These are phyloP conservation scores for Gallinago stenura DNA, from an alignment of 2,797 vertebrate species.

Conservation along the genomic window DNA sequence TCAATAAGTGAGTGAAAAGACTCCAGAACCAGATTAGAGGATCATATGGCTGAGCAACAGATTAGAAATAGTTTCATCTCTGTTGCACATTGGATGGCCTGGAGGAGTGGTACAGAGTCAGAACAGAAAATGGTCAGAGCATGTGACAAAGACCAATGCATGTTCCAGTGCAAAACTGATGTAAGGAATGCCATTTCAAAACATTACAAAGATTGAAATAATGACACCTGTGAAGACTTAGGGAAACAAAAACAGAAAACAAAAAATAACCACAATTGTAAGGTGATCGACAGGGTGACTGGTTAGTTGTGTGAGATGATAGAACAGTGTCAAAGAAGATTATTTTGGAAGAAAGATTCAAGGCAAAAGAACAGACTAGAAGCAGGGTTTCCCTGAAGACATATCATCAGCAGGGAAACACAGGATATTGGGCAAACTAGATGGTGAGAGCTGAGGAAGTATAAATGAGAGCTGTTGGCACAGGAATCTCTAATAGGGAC, in stretches of 20 bases:
- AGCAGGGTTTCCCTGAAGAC: not conserved
- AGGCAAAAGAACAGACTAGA: not conserved
- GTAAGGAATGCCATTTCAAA: not conserved
- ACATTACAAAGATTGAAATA: not conserved
- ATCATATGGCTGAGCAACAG: not conserved
- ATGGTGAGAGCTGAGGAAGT: not conserved
- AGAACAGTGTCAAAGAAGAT: not conserved
- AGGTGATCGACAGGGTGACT: not conserved
- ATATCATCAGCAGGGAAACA: not conserved
- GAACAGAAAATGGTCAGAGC: not conserved
- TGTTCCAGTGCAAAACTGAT: not conserved
- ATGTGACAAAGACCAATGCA: not conserved
- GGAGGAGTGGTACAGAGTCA: not conserved
- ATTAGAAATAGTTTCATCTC: not conserved
- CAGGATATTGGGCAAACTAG: not conserved
- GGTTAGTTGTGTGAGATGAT: not conserved
- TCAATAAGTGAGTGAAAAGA: not conserved
- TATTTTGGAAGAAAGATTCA: not conserved
- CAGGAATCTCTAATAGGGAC: not conserved
- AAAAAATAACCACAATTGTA: not conserved
- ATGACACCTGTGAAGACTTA: not conserved
- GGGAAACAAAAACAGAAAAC: not conserved
- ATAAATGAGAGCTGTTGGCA: not conserved
- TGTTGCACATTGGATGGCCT: not conserved
- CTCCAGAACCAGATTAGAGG: not conserved